Conservation (phyloP, 2,113 vertebrate species). For the Apeltes quadracus region DNA sequence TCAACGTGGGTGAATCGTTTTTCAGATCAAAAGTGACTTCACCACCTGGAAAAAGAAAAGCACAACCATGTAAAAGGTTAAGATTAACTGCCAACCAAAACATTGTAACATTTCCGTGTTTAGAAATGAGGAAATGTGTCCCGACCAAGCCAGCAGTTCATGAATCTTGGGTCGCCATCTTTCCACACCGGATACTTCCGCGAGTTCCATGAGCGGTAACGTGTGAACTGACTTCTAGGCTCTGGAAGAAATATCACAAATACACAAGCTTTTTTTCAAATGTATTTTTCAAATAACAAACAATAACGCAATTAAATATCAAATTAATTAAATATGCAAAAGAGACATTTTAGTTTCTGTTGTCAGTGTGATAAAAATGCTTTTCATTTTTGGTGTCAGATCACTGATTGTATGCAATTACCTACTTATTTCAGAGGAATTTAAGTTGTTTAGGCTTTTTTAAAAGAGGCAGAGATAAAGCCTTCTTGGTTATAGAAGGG, state of each 20-base stretch:
- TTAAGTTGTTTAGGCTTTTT: neutral
- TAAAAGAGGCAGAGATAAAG: too few species aligned
- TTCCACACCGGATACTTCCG: slow-evolving; percentile 87
- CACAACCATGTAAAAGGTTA: neutral
- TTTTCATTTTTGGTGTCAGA: neutral
- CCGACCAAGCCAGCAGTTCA: slow-evolving; percentile 89
- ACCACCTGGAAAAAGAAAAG: slow-evolving; percentile 80
- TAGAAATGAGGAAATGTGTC: neutral
- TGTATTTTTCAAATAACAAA: too few species aligned
- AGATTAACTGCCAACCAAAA: neutral
- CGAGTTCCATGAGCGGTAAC: slow-evolving; percentile 84
- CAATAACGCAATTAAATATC: too few species aligned
- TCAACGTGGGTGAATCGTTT: slow-evolving; percentile 89
- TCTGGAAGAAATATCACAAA: slow-evolving; percentile 60
- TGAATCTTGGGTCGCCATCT: slow-evolving; percentile 75
- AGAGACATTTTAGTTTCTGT: neutral
- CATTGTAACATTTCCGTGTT: neutral
- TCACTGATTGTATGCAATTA: neutral
- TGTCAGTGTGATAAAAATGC: neutral
- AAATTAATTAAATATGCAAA: too few species aligned
- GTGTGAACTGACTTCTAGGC: slow-evolving; percentile 66
- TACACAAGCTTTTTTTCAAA: too few species aligned
- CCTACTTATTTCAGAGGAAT: neutral
- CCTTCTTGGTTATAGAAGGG: too few species aligned
- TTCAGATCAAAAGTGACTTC: slow-evolving; percentile 85